Evolutionary conservation across 2,888 invertebrate genomes (phyloP).

Genomic region (Napeogenes sylphis): DNA sequence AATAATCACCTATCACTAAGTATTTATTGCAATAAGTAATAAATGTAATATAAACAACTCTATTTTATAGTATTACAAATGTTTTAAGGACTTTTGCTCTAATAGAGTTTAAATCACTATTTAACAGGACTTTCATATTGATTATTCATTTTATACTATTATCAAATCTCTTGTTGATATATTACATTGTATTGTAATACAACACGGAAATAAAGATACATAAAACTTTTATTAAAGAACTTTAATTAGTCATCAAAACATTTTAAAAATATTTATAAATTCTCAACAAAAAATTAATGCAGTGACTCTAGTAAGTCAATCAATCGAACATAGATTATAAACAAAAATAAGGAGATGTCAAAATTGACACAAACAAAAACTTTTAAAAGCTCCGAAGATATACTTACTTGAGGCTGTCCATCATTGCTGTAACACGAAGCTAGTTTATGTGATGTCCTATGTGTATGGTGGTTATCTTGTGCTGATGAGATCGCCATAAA

Average conservation of each 20-base stretch:
- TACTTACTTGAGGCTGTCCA: slow-evolving; percentile 65
- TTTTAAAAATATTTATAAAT: neutral
- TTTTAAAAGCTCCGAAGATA: slow-evolving; percentile 39
- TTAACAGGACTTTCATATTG: no score
- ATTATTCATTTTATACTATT: no score
- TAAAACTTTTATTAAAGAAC: slow-evolving; percentile 7
- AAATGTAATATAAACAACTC: no score
- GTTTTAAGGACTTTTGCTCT: no score
- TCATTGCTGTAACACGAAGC: slow-evolving; percentile 66
- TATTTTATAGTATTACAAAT: no score
- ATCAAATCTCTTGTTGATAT: neutral
- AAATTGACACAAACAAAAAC: slow-evolving; percentile 45
- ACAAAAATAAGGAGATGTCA: slow-evolving; percentile 38
- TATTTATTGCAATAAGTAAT: no score
- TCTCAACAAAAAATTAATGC: neutral
- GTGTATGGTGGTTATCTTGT: slow-evolving; percentile 60
- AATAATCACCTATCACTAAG: no score
- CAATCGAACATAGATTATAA: slow-evolving; percentile 32
- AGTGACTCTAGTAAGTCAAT: neutral
- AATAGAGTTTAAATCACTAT: no score
- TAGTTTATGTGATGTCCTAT: slow-evolving; percentile 58
- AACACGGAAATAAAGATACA: neutral
- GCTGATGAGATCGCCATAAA: slow-evolving; percentile 47
- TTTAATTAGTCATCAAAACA: neutral
- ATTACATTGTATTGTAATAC: slow-evolving; percentile 1